Base-by-base conservation (phyloP, 2,888 invertebrate species). In the Tortrix viridana region DNA sequence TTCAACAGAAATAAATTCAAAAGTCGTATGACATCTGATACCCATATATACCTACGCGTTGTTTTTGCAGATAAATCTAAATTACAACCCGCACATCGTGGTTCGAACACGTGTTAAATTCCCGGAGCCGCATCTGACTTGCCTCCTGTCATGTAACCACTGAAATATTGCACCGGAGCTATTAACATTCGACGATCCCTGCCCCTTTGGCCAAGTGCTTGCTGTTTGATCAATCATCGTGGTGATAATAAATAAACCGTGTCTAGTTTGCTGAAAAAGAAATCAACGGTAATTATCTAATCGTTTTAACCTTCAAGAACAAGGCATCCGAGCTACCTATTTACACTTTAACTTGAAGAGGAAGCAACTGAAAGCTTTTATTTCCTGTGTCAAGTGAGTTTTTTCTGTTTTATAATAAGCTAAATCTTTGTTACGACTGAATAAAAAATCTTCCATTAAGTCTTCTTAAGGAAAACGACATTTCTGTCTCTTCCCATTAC, bases 371-470 rank as follows among this genome's bases (percentile, higher is more conserved):
- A 41, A 41, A 50, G 37, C 32, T 46, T 71, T 69, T 65, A 70
- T 65, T 65, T 67, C 44, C 52, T 67, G 66, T 44, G 60, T 66
- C 14, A 55, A 47, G n/a, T 38, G 47, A 48, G 23, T 19, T 48
- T 65, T 69, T 69, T 70, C 71, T 69, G 63, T 69, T 70, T 69
- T 60, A 54, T 66, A 58, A 61, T 68, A 67, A 63, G 57, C 60
- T 57, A 65, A 41, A 56, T 43, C 55, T 69, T 71, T 18, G 68
- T 67, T 64, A 55, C 62, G 60, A 67, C 69, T 67, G 62, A 65
- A 69, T 32, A 20, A 69, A 71, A 72, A 68, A 70, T 67, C 48
- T 68, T 54, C 67, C 70, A 73, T 74, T 75, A 73, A 73, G 66
- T 66, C 41, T 65, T 66, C 68, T 65, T 57, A 62, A 60, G 57